Conservation (phyloP, 2,888 invertebrate species). For the Geotrupes spiniger region DNA sequence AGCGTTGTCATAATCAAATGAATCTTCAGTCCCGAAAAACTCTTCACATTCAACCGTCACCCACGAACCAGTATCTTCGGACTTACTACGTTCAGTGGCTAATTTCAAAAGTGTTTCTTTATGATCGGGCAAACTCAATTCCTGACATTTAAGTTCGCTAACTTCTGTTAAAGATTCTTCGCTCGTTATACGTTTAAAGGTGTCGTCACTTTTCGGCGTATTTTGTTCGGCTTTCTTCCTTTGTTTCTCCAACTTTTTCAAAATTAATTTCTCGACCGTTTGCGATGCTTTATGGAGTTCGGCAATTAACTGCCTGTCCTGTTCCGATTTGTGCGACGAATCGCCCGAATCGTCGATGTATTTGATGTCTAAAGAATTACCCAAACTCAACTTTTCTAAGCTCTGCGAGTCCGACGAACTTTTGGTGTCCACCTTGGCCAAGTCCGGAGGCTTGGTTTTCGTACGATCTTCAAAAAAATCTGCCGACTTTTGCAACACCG, state of each 20-base stretch:
- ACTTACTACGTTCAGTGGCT: constrained; percentile 55
- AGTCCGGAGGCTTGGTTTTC: constrained; percentile 46
- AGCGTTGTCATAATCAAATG: constrained; percentile 55
- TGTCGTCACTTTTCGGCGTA: constrained; percentile 17
- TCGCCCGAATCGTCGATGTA: constrained; percentile 50
- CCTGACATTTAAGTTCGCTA: constrained; percentile 57
- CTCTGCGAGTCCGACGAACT: constrained; percentile 46
- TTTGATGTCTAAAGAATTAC: constrained; percentile 48
- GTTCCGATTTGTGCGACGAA: constrained; percentile 47
- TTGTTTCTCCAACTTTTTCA: constrained; percentile 43
- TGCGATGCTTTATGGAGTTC: constrained; percentile 46
- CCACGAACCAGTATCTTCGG: constrained; percentile 69
- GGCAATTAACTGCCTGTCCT: constrained; percentile 44
- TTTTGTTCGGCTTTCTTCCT: constrained; percentile 13
- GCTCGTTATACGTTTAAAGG: constrained; percentile 54
- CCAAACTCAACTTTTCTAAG: constrained; percentile 44
- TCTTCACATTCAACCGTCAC: constrained; percentile 68
- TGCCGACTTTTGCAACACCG: constrained; percentile 44
- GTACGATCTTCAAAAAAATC: constrained; percentile 49
- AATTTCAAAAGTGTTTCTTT: constrained; percentile 54
- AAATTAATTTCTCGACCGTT: constrained; percentile 43
- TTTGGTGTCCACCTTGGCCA: constrained; percentile 43
- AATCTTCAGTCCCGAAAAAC: constrained; percentile 62
- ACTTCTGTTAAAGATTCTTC: constrained; percentile 68
- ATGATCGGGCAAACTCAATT: constrained; percentile 52